Evolutionary conservation across 2,888 invertebrate genomes (phyloP).

Genomic region (Drosophila borborema): DNA sequence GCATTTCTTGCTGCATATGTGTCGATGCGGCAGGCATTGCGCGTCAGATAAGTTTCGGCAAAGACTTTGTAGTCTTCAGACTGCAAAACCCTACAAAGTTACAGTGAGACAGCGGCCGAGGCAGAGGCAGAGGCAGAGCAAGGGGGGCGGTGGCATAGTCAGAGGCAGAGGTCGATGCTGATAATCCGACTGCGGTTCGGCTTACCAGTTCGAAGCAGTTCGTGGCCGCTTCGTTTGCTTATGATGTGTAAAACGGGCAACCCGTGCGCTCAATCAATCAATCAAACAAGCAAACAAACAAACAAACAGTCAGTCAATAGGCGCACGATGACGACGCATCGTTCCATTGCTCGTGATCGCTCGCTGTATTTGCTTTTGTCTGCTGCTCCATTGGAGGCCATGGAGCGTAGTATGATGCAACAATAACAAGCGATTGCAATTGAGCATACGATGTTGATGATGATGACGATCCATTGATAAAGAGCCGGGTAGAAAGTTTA

Average conservation of each 20-base stretch:
- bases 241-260: conserved; percentile 12
- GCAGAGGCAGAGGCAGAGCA: background rate
- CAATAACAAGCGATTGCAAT: conserved; percentile 75
- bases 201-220: conserved; percentile 33
- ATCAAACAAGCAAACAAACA: conserved; percentile 10
- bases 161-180: conserved; percentile 1
- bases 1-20: conserved; percentile 47
- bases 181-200: conserved; percentile 17
- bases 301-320: conserved; percentile 31
- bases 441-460: conserved; percentile 24
- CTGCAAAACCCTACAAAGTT: conserved; percentile 12
- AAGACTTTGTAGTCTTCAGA: conserved; percentile 70
- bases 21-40: conserved; percentile 36
- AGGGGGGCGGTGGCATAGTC: background rate
- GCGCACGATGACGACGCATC: conserved; percentile 47
- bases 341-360: conserved; percentile 14
- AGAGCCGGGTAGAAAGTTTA: background rate
- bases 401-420: conserved; percentile 63
- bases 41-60: conserved; percentile 76
- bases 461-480: conserved; percentile 11
- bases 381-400: conserved; percentile 50
- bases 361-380: conserved; percentile 13
- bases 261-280: conserved; percentile 52
- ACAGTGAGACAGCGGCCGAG: background rate
- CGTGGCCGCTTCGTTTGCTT: background rate